Percentiles rank a stretch among this genome's conserved stretches.
Evolutionary conservation across 2,113 vertebrate genomes (phyloP).

Genomic region (Empidonax alnorum): DNA sequence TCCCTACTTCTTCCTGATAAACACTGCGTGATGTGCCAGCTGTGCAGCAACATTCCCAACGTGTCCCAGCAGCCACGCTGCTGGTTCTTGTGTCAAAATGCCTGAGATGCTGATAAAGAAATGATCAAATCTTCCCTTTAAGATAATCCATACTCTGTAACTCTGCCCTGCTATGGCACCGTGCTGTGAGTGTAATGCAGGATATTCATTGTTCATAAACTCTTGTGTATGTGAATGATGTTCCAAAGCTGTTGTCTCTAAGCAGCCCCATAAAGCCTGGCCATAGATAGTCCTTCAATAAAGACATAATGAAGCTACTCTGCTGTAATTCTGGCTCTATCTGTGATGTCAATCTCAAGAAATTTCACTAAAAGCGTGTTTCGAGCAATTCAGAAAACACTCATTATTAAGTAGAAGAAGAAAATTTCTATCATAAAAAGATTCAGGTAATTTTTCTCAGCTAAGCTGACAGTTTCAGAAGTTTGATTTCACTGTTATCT

Average conservation of each 20-base stretch:
- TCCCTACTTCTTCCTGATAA: background rate
- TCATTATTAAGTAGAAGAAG: background rate
- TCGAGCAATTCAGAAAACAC: background rate
- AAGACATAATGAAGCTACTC: background rate
- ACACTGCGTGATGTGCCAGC: background rate
- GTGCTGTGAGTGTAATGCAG: background rate
- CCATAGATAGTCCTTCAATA: background rate
- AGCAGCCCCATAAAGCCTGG: background rate
- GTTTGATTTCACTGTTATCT: background rate
- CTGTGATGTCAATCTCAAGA: background rate
- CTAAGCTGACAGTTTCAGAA: background rate
- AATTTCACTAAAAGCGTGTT: background rate
- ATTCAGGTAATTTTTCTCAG: background rate
- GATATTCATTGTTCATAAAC: background rate
- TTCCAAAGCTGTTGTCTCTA: background rate
- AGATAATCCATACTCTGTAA: background rate
- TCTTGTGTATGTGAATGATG: background rate
- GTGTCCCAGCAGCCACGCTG: background rate
- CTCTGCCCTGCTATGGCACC: background rate
- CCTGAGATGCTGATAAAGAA: background rate
- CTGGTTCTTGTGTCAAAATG: background rate
- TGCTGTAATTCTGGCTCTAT: constrained; percentile 7
- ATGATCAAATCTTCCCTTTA: background rate
- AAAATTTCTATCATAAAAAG: background rate
- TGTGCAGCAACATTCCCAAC: background rate